Evolutionary conservation across 2,113 vertebrate species (phyloP).

Genomic region (Nansenia antarctica): DNA sequence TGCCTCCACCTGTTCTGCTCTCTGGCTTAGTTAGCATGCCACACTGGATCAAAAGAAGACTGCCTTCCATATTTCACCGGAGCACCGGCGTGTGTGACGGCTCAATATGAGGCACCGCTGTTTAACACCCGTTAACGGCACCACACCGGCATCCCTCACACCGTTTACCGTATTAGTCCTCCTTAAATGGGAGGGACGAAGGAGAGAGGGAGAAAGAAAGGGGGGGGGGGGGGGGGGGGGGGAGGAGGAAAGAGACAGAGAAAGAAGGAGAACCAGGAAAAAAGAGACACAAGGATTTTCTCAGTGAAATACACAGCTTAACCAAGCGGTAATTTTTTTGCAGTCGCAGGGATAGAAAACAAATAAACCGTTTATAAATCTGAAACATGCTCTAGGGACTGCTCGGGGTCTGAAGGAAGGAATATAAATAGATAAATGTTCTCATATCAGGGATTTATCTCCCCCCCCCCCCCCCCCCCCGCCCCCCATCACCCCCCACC

Average conservation of each 20-base stretch:
- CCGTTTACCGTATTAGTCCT: not conserved
- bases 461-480: not conserved
- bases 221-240: not conserved
- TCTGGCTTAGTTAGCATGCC: not conserved
- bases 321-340: too few relatives aligned
- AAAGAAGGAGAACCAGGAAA: not conserved
- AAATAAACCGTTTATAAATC: not conserved
- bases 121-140: not conserved
- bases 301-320: too few relatives aligned
- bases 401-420: not conserved
- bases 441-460: slow-evolving; percentile 23
- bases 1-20: slow-evolving; percentile 1
- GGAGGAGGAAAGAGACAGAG: not conserved
- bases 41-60: not conserved
- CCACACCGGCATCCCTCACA: not conserved
- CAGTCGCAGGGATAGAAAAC: too few relatives aligned
- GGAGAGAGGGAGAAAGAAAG: slow-evolving; percentile 10
- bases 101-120: not conserved
- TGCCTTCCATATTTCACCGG: slow-evolving; percentile 1
- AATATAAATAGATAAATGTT: slow-evolving; percentile 13
- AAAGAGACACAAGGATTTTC: not conserved
- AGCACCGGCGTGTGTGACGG: slow-evolving; percentile 3
- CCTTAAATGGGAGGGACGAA: not conserved
- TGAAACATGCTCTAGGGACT: not conserved
- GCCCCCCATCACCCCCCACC: not conserved